A percentile compares a stretch with the other conserved stretches of the same genome.
Conservation (phyloP, 2,113 vertebrate genomes). For the Dicaeum eximium region DNA sequence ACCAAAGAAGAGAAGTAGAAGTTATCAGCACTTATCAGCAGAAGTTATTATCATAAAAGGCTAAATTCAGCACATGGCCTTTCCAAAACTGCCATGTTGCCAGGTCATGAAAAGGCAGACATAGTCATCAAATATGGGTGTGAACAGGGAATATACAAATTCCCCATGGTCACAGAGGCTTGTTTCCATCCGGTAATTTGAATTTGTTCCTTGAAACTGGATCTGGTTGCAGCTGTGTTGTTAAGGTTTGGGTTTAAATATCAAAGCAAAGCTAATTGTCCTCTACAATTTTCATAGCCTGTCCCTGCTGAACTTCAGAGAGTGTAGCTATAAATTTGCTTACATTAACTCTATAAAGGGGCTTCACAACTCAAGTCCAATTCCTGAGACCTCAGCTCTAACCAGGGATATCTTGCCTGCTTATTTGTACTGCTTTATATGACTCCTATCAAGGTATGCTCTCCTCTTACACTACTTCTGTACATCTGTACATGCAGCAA, state of each 20-base stretch:
- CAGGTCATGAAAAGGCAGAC: neutral
- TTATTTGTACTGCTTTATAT: neutral
- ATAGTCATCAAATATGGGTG: neutral
- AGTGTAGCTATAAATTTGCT: neutral
- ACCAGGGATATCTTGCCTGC: neutral
- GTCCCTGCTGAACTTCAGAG: neutral
- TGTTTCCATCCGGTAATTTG: neutral
- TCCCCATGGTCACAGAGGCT: neutral
- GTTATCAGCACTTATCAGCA: constrained; percentile 52
- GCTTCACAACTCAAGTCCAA: neutral
- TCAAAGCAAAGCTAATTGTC: neutral
- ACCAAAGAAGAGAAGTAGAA: constrained; percentile 45
- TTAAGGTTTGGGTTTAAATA: neutral
- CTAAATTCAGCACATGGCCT: neutral
- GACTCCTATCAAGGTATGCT: neutral
- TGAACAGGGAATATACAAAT: neutral
- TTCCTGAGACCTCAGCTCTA: neutral
- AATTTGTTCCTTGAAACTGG: neutral
- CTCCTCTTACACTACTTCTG: neutral
- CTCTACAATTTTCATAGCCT: neutral
- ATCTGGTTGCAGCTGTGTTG: neutral
- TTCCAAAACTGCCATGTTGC: neutral
- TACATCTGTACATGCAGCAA: neutral
- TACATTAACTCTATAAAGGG: neutral
- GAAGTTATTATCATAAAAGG: constrained; percentile 59